Evolutionary conservation across 2,888 invertebrate genomes (phyloP), one percentile per base, ranked within the genome.

Genomic region (Oxystoma pomonae): DNA sequence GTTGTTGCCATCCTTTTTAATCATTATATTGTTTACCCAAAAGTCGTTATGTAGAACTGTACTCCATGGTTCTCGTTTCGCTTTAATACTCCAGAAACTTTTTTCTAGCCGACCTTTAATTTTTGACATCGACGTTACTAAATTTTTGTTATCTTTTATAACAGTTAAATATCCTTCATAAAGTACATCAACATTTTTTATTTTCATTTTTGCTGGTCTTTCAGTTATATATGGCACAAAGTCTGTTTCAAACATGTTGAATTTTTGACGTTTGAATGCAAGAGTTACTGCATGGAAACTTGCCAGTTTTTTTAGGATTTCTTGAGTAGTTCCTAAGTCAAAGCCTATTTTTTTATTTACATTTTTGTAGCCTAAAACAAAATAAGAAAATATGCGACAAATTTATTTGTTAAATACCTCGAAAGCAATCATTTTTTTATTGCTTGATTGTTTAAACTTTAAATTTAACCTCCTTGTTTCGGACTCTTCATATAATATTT

Each of bases 221-320:
- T n/a, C n/a, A n/a, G n/a, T n/a, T n/a, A n/a, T n/a, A n/a, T n/a
- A n/a, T n/a, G n/a, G n/a, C n/a, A n/a, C n/a, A n/a, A n/a, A n/a
- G n/a, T 7, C 12, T 35, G 5, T 35, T 35, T 35, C 35, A 35
- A 35, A 35, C 3, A 12, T 35, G 3, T 35, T 35, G 0, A 81
- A 78, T 57, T 78, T 75, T 58, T 75, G 77, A 0, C 77, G 61
- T 55, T 84, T 82, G 61, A 81, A 73, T 0, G 82, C 84, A 12
- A 85, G 77, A 1, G 83, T 81, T 16, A 83, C 72, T 0, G 83
- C 83, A 70, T 85, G 85, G 66, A 81, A 84, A 64, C 78, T 76
- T 0, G 84, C 84, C 68, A 84, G 67, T 16, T 79, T 72, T 51
- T 76, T 73, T 1, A 84, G 67, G 1, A 81, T 75, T 0, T 81